Evolutionary conservation across 2,888 invertebrate genomes (phyloP).

Genomic region (Drosophila mercatorum): DNA sequence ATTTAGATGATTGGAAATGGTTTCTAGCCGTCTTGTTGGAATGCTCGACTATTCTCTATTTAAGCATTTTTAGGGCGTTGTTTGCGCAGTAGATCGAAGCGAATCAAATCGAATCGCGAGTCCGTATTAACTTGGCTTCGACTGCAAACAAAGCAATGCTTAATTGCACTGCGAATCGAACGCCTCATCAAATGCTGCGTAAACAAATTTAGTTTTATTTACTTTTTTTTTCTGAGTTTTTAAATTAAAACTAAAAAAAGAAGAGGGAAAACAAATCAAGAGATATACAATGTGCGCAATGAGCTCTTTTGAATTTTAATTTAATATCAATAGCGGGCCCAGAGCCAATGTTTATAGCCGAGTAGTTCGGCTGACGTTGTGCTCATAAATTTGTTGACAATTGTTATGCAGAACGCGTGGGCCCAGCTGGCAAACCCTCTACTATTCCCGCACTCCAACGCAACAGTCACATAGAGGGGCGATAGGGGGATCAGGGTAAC

Average conservation of each 20-base stretch:
- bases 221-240: background rate
- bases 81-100: conserved; percentile 29
- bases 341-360: conserved; percentile 38
- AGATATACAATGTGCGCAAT: conserved; percentile 42
- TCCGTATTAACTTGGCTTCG: conserved; percentile 31
- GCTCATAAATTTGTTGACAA: conserved; percentile 79
- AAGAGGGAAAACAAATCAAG: conserved; percentile 17
- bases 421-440: conserved; percentile 61
- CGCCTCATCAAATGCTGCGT: conserved; percentile 48
- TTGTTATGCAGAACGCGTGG: conserved; percentile 75
- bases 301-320: conserved; percentile 58
- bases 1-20: conserved; percentile 78
- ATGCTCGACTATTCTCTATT: conserved; percentile 46
- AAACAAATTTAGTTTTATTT: conserved; percentile 41
- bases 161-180: conserved; percentile 50
- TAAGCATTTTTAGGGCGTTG: conserved; percentile 53
- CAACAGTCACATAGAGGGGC: background rate
- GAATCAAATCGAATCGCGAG: conserved; percentile 4
- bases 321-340: conserved; percentile 43
- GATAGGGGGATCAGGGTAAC: background rate
- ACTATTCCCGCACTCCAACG: conserved; percentile 17
- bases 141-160: conserved; percentile 46
- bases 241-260: conserved; percentile 36
- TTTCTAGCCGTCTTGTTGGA: conserved; percentile 43
- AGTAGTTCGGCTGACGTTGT: conserved; percentile 55